A percentile compares a stretch with the other conserved stretches of the same genome.
Conservation (phyloP, 2,797 vertebrate species). For the Schizopygopsis malacanthus region DNA sequence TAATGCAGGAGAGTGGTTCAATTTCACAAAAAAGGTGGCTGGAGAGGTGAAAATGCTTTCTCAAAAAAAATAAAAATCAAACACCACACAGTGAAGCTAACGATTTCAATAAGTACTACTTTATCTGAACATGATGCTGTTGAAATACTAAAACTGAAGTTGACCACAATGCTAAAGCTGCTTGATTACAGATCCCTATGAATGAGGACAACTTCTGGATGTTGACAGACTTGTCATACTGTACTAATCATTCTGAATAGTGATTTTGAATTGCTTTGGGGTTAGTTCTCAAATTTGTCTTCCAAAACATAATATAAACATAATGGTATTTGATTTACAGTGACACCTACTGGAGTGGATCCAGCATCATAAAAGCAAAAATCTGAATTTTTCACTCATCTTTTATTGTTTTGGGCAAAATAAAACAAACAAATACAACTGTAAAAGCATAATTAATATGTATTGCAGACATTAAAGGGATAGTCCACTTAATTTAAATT, state of each 20-base stretch:
- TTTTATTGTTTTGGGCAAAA: no score
- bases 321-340: not conserved
- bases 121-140: not conserved
- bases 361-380: constrained; percentile 26
- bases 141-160: not conserved
- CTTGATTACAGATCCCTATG: not conserved
- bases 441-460: not conserved
- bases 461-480: not conserved
- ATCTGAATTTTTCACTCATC: not conserved
- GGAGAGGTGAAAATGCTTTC: constrained; percentile 61
- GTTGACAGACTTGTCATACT: not conserved
- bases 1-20: constrained; percentile 63
- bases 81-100: constrained; percentile 15
- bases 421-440: no score
- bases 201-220: constrained; percentile 2
- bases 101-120: constrained; percentile 24
- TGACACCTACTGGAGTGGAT: constrained; percentile 9
- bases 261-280: not conserved
- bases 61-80: constrained; percentile 7
- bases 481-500: not conserved
- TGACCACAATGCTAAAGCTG: not conserved
- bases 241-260: not conserved
- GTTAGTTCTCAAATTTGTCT: not conserved
- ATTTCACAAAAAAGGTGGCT: constrained; percentile 63
- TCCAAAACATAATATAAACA: not conserved